Evolutionary conservation across 1,140 invertebrate species (phyloP).

Genomic region (Linepithema humile): DNA sequence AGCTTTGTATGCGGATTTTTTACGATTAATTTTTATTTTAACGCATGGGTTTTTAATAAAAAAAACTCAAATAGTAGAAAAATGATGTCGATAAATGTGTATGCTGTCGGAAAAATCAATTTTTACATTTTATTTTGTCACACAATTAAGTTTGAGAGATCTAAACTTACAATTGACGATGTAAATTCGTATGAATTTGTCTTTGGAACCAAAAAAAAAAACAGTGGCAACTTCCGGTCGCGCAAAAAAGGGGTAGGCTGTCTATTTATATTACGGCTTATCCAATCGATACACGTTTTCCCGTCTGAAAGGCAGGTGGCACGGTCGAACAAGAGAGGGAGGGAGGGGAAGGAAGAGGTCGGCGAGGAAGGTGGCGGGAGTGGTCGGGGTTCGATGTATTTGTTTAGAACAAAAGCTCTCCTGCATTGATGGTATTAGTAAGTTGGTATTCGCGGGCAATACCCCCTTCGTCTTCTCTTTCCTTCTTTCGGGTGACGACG

Average conservation of each 20-base stretch:
- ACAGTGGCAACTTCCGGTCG: conserved; percentile 4
- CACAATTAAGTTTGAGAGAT: too few species aligned
- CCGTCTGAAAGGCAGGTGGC: conserved; percentile 67
- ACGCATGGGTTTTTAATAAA: too few species aligned
- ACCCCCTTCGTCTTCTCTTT: conserved; percentile 70
- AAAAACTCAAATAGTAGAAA: too few species aligned
- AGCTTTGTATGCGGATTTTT: too few species aligned
- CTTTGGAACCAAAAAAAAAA: not conserved
- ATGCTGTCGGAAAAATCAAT: too few species aligned
- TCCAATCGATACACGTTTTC: conserved; percentile 76
- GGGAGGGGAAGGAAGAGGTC: conserved; percentile 30
- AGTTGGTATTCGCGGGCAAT: conserved; percentile 77
- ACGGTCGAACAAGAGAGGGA: conserved; percentile 55
- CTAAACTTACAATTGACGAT: too few species aligned
- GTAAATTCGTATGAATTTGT: conserved; percentile 7
- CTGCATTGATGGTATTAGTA: conserved; percentile 74
- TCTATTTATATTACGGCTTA: conserved; percentile 72
- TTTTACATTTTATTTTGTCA: too few species aligned
- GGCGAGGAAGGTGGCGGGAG: not conserved
- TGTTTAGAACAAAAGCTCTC: conserved; percentile 82
- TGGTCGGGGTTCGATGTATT: conserved; percentile 74
- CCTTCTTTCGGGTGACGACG: conserved; percentile 71
- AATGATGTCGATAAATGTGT: too few species aligned
- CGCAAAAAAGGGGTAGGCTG: conserved; percentile 39
- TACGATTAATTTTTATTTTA: too few species aligned